Base-by-base conservation (phyloP, 1,140 invertebrate species). In the Orius laevigatus region DNA sequence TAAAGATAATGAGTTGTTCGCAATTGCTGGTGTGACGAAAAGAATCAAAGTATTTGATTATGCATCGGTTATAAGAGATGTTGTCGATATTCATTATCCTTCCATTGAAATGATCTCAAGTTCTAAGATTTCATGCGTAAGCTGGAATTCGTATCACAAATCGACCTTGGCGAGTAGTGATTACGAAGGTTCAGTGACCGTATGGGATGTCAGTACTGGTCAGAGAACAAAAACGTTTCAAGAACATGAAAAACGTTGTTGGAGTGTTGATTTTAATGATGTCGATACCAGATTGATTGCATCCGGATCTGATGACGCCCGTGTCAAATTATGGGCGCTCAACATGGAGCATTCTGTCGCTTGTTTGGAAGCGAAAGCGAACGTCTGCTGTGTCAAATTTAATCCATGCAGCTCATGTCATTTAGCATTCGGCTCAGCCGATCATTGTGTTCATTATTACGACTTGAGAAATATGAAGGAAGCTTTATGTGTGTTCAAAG, bases 391-490 rank as follows among this genome's bases (percentile, higher is more conserved):
- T 68, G 92, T 97, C 1, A 86, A 93, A 62, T 97, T 97, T 66
- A 94, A 91, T 67, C 92, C 92, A 4, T 70, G 77, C 40, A 89
- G 81, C 53, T 79, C 85, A 0, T 79, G 72, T 56, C 83, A 94
- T 61, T 67, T 96, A 19, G 88, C 91, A 1, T 94, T 94, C 68
- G 91, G 91, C 12, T 93, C 88, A 9, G 91, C 92, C 3, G 92
- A 96, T 69, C 91, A 96, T 63, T 92, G 87, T 68, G 90, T 96
- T 35, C 89, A 97, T 68, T 94, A 95, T 62, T 96, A 94, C 63
- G 93, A 96, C 67, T 68, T 96, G 36, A 70, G 93, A 25, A 83
- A 91, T 55, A 78, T 84, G 59, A 81, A 84, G 52, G 75, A 82
- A 52, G 78, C 90, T 2, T 65, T 94, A 6, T 76, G 76, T 25